Evolutionary conservation across 2,113 vertebrate genomes (phyloP).

Genomic region (Xiphias gladius): DNA sequence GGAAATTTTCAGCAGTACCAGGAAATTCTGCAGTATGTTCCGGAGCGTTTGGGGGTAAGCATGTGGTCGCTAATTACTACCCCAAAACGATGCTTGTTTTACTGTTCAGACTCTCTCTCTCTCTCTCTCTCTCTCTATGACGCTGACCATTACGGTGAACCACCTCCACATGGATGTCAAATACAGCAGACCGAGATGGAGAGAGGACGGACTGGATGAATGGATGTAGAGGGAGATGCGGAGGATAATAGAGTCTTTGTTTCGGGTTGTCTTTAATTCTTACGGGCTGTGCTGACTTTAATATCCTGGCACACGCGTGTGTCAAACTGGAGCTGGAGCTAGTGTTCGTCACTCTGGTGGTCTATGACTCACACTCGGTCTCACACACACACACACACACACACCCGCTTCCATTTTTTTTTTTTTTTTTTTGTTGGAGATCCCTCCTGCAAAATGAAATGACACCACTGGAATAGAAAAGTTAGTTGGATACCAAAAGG

Average conservation of each 20-base stretch:
- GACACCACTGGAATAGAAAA: not conserved
- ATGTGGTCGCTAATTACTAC: slow-evolving; percentile 13
- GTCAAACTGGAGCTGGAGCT: slow-evolving; percentile 35
- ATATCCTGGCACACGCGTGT: slow-evolving; percentile 52
- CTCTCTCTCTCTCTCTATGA: too few relatives aligned
- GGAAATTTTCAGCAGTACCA: not conserved
- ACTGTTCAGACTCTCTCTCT: not conserved
- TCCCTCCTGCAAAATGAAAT: not conserved
- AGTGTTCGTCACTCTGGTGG: slow-evolving; percentile 17
- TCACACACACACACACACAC: slow-evolving; percentile 20
- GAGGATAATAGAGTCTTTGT: slow-evolving; percentile 67
- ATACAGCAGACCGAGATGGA: not conserved
- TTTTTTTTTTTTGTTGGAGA: too few relatives aligned
- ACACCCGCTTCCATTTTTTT: not conserved
- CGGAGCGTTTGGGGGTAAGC: not conserved
- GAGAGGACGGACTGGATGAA: not conserved
- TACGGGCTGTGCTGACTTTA: slow-evolving; percentile 27
- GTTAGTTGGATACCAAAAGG: too few relatives aligned
- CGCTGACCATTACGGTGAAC: not conserved
- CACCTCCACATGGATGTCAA: slow-evolving; percentile 13
- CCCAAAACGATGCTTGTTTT: slow-evolving; percentile 21
- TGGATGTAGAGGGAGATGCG: not conserved
- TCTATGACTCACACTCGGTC: slow-evolving; percentile 38
- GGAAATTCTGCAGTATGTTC: not conserved
- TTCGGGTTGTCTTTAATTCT: slow-evolving; percentile 41